Percentiles rank a stretch among this genome's conserved stretches.
phyloP scores from a whole-genome alignment of 2,888 invertebrate genomes.

The Chalcosyrphus nemorum region DNA sequence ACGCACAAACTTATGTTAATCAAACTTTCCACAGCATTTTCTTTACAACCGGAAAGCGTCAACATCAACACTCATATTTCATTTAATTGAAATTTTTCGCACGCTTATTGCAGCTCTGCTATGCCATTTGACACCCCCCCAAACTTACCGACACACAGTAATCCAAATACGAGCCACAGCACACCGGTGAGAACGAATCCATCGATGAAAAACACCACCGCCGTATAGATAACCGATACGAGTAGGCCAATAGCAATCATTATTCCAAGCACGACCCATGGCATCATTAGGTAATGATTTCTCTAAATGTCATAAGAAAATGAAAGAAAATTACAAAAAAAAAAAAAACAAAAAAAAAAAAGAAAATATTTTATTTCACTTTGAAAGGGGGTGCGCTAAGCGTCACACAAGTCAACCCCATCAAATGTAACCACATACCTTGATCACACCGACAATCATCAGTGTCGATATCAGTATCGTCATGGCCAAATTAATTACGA shows the following conservation, averaged over 20 bases:
- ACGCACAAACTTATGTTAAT: conserved; percentile 5
- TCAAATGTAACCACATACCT: conserved; percentile 83
- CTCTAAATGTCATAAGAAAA: conserved; percentile 83
- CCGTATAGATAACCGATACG: conserved; percentile 90
- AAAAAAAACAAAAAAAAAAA: background rate
- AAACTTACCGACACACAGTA: conserved; percentile 85
- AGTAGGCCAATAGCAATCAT: conserved; percentile 90
- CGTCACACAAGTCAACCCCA: background rate
- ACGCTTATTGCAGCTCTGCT: conserved; percentile 5
- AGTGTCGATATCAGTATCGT: conserved; percentile 91
- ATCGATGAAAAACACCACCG: conserved; percentile 88
- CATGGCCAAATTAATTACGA: conserved; percentile 90
- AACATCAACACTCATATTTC: conserved; percentile 12
- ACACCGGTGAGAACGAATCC: conserved; percentile 84
- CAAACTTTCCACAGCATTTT: background rate
- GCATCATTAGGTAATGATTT: conserved; percentile 91
- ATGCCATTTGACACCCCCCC: conserved; percentile 26
- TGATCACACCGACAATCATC: conserved; percentile 88
- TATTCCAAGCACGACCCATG: conserved; percentile 92
- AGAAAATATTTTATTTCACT: background rate
- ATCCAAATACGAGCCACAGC: conserved; percentile 85
- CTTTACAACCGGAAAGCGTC: conserved; percentile 22
- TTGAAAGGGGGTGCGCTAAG: background rate
- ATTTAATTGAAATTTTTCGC: conserved; percentile 30
- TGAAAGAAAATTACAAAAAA: background rate